phyloP scores from a whole-genome alignment of 2,113 vertebrate genomes.

The Brachirus orientalis region DNA sequence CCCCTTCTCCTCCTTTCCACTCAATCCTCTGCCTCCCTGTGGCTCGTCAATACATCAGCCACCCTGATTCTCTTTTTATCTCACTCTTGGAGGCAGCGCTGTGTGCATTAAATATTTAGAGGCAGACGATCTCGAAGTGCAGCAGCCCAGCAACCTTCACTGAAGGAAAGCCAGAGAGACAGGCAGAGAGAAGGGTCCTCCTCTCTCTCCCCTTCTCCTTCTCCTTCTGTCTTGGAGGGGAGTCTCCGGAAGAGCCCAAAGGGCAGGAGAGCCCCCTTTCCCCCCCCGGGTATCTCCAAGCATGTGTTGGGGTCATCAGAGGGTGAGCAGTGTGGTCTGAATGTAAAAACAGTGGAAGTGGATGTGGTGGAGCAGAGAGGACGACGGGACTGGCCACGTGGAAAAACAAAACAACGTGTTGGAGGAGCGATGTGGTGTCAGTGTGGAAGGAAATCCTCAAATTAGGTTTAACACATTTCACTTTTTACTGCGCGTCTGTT shows the following conservation, averaged over 20 bases:
- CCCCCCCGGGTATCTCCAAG: slow-evolving; percentile 25
- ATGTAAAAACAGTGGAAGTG: slow-evolving; percentile 50
- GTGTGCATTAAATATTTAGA: slow-evolving; percentile 82
- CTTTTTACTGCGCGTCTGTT: slow-evolving; percentile 20
- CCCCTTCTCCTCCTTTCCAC: slow-evolving; percentile 19
- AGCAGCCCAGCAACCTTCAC: slow-evolving; percentile 62
- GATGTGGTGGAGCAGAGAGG: slow-evolving; percentile 25
- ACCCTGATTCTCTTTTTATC: slow-evolving; percentile 71
- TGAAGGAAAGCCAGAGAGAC: slow-evolving; percentile 27
- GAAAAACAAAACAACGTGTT: slow-evolving; percentile 12
- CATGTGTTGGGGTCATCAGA: slow-evolving; percentile 41
- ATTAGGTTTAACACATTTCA: slow-evolving; percentile 42
- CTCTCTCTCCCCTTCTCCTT: neutral
- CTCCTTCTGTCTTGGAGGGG: slow-evolving; percentile 25
- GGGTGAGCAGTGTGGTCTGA: slow-evolving; percentile 36
- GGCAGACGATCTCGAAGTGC: slow-evolving; percentile 59
- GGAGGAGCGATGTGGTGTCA: slow-evolving; percentile 43
- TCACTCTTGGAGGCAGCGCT: slow-evolving; percentile 58
- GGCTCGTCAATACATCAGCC: slow-evolving; percentile 74
- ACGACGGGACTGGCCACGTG: slow-evolving; percentile 28
- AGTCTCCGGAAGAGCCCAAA: slow-evolving; percentile 35
- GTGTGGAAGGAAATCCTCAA: slow-evolving; percentile 53
- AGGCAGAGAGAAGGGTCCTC: neutral
- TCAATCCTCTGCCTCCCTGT: slow-evolving; percentile 32
- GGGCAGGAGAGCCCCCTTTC: slow-evolving; percentile 39